Conservation (phyloP, 2,888 invertebrate genomes). For the Rhagonycha lutea region DNA sequence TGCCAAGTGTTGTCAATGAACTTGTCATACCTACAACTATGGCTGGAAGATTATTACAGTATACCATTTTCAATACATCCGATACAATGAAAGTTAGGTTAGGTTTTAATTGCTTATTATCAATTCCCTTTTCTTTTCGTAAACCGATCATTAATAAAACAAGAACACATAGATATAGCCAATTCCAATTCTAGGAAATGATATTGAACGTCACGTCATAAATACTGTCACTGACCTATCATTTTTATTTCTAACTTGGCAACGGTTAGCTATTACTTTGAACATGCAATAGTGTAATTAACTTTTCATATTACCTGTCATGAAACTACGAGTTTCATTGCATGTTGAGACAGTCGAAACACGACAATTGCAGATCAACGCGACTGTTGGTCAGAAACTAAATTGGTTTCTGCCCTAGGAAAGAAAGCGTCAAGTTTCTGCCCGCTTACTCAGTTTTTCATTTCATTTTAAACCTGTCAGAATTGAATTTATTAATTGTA, state of each 20-base stretch:
- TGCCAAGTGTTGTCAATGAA: not conserved
- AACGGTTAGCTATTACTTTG: conserved; percentile 17
- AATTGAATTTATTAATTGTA: no score
- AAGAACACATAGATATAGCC: not conserved
- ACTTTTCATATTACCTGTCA: no score
- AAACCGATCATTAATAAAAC: not conserved
- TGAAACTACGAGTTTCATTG: no score
- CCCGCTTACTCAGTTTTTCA: no score
- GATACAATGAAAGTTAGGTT: not conserved
- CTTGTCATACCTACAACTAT: not conserved
- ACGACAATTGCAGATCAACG: no score
- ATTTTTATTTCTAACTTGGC: conserved; percentile 22
- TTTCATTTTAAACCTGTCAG: no score
- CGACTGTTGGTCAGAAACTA: no score
- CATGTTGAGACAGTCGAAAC: no score
- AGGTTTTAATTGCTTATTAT: not conserved
- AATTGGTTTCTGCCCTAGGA: no score
- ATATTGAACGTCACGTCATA: conserved; percentile 15
- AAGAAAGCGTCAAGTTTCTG: no score
- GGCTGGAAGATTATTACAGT: not conserved
- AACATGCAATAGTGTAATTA: conserved; percentile 21
- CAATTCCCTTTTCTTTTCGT: not conserved
- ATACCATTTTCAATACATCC: not conserved
- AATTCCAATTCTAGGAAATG: conserved; percentile 19
- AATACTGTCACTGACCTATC: conserved; percentile 25